These are phyloP conservation scores for Aurelia aurita complex sp. Pacific DNA, from an alignment of 30 jellyfish, hydroid and myxozoan species.

Conservation along the genomic window DNA sequence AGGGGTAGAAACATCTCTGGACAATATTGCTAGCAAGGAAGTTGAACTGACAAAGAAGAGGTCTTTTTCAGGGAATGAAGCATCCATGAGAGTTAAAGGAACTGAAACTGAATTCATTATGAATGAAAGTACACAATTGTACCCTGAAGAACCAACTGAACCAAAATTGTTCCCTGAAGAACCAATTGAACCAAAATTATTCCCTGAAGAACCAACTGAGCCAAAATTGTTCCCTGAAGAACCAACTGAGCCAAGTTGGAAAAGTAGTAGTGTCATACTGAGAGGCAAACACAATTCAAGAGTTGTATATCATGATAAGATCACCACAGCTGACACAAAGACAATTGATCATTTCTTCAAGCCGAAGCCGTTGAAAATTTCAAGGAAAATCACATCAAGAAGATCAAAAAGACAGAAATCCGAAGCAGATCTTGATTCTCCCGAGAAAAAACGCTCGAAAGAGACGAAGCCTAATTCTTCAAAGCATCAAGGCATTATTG, in stretches of 20 bases:
- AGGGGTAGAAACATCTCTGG: too few relatives aligned
- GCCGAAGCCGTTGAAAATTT: background rate
- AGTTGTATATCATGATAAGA: constrained; percentile 11
- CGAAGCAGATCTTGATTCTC: background rate
- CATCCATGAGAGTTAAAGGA: too few relatives aligned
- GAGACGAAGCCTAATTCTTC: background rate
- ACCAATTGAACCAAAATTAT: too few relatives aligned
- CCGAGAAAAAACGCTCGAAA: constrained; percentile 5
- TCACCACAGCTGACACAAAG: background rate
- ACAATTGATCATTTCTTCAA: constrained; percentile 20
- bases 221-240: too few relatives aligned
- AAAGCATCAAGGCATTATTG: background rate
- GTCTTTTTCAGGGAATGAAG: too few relatives aligned
- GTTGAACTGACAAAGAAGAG: too few relatives aligned
- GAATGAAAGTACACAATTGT: too few relatives aligned
- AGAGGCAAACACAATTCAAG: background rate
- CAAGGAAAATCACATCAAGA: background rate
- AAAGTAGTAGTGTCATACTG: background rate
- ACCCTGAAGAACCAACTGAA: background rate
- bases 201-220: too few relatives aligned
- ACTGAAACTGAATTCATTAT: too few relatives aligned
- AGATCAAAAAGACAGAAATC: constrained; percentile 28
- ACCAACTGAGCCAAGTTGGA: constrained; percentile 21
- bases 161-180: background rate
- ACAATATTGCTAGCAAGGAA: too few relatives aligned